Conservation (phyloP, 2,888 invertebrate genomes). For the Chydorus sphaericus region DNA sequence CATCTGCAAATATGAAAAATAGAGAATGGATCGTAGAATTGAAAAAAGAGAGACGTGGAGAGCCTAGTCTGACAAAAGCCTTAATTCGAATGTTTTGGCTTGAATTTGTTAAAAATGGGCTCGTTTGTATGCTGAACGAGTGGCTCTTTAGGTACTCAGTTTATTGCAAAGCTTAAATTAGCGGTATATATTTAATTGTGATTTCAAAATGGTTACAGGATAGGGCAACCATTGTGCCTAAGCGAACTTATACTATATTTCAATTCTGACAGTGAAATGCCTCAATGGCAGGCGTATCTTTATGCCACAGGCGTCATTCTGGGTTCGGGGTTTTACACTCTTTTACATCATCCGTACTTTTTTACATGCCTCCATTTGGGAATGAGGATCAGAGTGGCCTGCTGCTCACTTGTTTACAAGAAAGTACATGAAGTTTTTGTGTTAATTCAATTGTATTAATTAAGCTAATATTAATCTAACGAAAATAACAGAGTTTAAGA, state of each 20-base stretch:
- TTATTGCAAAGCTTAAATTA: too few relatives aligned
- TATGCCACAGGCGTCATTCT: slow-evolving; percentile 58
- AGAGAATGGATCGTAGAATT: slow-evolving; percentile 25
- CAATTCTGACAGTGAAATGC: slow-evolving; percentile 36
- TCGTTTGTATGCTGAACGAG: slow-evolving; percentile 31
- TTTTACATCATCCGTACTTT: slow-evolving; percentile 76
- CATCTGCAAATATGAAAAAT: too few relatives aligned
- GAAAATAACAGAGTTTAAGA: neutral
- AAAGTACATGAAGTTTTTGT: slow-evolving; percentile 52
- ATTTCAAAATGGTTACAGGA: too few relatives aligned
- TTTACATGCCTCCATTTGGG: slow-evolving; percentile 55
- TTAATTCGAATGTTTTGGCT: slow-evolving; percentile 32
- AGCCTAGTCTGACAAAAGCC: slow-evolving; percentile 35
- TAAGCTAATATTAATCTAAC: neutral
- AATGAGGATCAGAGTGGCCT: slow-evolving; percentile 66
- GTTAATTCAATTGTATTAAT: neutral
- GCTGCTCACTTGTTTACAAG: slow-evolving; percentile 66
- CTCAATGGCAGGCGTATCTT: slow-evolving; percentile 47
- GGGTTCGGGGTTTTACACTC: slow-evolving; percentile 56
- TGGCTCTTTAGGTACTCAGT: slow-evolving; percentile 27
- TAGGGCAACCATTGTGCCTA: slow-evolving; percentile 49
- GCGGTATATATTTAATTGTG: neutral
- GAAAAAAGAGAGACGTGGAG: slow-evolving; percentile 30
- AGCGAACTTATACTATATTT: slow-evolving; percentile 51
- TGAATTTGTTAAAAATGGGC: too few relatives aligned